A percentile compares a stretch with the other conserved stretches of the same genome.
Conservation (phyloP, 2,797 vertebrate genomes). For the Lateolabrax maculatus region DNA sequence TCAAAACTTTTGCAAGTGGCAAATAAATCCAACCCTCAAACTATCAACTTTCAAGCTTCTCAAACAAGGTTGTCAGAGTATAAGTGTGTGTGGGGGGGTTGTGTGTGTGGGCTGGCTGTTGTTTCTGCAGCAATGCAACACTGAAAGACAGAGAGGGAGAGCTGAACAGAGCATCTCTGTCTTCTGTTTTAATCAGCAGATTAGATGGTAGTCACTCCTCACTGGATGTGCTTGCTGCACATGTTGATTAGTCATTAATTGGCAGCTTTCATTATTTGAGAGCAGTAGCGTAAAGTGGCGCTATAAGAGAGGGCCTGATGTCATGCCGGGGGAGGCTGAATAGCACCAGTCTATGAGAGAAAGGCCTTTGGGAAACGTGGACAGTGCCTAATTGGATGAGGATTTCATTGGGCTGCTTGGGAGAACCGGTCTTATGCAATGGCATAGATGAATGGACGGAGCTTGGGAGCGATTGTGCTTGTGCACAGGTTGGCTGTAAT, state of each 20-base stretch:
- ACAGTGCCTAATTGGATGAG: conserved; percentile 86
- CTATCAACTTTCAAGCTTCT: conserved; percentile 29
- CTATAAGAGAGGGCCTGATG: conserved; percentile 83
- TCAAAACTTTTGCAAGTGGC: not conserved
- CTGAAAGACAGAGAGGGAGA: conserved; percentile 40
- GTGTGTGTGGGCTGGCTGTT: conserved; percentile 30
- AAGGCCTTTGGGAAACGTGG: conserved; percentile 84
- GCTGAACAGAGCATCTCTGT: conserved; percentile 81
- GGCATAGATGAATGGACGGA: conserved; percentile 74
- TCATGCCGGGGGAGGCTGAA: conserved; percentile 83
- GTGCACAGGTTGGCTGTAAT: conserved; percentile 62
- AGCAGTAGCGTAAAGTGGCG: conserved; percentile 82
- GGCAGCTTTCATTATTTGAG: conserved; percentile 84
- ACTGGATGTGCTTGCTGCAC: conserved; percentile 82
- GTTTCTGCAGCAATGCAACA: conserved; percentile 59
- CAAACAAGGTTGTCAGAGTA: conserved; percentile 21
- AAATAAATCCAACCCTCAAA: conserved; percentile 22
- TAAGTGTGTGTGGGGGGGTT: not conserved
- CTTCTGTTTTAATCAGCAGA: conserved; percentile 80
- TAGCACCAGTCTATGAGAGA: conserved; percentile 80
- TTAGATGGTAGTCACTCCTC: conserved; percentile 82
- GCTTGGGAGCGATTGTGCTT: conserved; percentile 67
- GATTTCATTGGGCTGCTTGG: conserved; percentile 79
- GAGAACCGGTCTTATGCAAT: conserved; percentile 82
- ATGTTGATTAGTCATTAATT: conserved; percentile 86